Evolutionary conservation across 1,140 invertebrate genomes (phyloP).

Genomic region (Heterodera carotae): DNA sequence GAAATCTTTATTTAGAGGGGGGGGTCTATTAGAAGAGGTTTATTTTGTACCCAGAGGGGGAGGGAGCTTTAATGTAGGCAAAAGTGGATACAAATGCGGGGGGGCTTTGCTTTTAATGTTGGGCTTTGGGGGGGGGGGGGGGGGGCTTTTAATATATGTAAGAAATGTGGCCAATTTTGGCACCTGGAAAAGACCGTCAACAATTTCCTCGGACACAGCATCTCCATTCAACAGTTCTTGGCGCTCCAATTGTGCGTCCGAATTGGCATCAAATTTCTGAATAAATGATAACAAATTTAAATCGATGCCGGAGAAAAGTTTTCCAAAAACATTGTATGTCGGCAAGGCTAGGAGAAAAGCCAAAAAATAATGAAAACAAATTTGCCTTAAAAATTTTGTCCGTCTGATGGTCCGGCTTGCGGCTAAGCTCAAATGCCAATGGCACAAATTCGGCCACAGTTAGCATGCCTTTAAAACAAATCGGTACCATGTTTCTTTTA

Average conservation of each 20-base stretch:
- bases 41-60: too few species aligned
- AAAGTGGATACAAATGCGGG: too few species aligned
- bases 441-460: conserved; percentile 35
- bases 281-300: too few species aligned
- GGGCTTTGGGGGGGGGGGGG: too few species aligned
- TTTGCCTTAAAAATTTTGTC: conserved; percentile 37
- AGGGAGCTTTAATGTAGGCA: too few species aligned
- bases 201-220: conserved; percentile 5
- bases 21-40: too few species aligned
- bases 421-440: conserved; percentile 36
- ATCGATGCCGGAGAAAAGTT: too few species aligned
- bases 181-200: conserved; percentile 19
- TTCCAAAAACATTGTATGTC: too few species aligned
- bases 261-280: conserved; percentile 37
- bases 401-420: conserved; percentile 25
- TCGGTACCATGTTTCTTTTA: too few species aligned
- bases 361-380: neutral
- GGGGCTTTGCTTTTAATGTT: too few species aligned
- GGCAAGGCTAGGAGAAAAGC: too few species aligned
- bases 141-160: conserved; percentile 1
- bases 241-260: conserved; percentile 20
- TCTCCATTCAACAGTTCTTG: conserved; percentile 24
- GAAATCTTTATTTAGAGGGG: too few species aligned
- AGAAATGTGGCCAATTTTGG: neutral
- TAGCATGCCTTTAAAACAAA: conserved; percentile 16